These are phyloP conservation scores for Colletes gigas DNA, from an alignment of 1,140 invertebrate genomes.

Conservation along the genomic window DNA sequence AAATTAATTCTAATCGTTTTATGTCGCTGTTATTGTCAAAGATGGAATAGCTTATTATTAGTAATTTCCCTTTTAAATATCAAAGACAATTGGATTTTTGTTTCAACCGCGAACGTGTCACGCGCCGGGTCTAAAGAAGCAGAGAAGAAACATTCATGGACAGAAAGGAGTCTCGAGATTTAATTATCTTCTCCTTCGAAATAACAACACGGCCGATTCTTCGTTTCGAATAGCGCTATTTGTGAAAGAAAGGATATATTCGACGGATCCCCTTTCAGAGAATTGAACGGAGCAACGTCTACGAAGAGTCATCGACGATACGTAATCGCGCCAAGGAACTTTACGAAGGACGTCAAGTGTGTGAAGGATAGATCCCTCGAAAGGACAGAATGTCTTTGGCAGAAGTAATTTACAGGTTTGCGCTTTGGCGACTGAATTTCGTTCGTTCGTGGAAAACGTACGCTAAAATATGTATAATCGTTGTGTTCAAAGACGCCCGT, in stretches of 20 bases:
- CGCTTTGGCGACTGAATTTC: constrained; percentile 42
- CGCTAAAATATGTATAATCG: too few species aligned
- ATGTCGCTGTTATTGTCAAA: constrained; percentile 21
- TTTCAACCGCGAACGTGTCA: background rate
- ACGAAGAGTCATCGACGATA: constrained; percentile 21
- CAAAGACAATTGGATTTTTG: background rate
- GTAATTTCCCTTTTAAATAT: background rate
- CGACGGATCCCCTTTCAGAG: background rate
- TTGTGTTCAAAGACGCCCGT: too few species aligned
- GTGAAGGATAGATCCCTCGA: constrained; percentile 51
- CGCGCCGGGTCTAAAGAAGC: background rate
- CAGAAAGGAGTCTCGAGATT: background rate
- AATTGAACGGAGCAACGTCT: constrained; percentile 6
- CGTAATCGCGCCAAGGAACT: constrained; percentile 60
- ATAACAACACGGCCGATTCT: background rate
- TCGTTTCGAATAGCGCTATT: background rate
- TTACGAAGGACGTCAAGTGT: constrained; percentile 62
- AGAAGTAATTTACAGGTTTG: constrained; percentile 51
- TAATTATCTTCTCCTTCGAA: background rate
- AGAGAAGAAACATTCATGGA: constrained; percentile 17
- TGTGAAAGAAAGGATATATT: background rate
- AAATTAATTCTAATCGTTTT: background rate
- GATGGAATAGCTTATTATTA: background rate
- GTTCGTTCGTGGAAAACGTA: background rate
- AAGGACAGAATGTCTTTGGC: constrained; percentile 64